Percentiles rank a stretch among this genome's conserved stretches.
phyloP scores from a whole-genome alignment of 23 tunicate genomes.

The Botrylloides violaceus region DNA sequence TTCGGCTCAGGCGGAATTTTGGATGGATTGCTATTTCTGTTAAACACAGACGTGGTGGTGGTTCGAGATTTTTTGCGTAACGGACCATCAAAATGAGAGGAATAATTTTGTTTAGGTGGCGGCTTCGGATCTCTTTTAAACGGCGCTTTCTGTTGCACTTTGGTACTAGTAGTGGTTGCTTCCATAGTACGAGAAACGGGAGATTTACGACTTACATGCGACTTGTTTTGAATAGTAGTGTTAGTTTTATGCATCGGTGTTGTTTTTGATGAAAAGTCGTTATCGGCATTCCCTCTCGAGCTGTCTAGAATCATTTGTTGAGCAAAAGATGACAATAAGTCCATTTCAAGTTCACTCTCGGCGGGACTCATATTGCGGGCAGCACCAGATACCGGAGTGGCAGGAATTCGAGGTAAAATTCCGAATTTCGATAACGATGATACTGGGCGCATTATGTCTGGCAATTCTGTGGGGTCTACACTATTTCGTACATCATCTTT shows the following conservation, averaged over 20 bases:
- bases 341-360: conserved; percentile 27
- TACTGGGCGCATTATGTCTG: conserved; percentile 54
- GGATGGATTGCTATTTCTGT: background rate
- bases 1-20: conserved; percentile 43
- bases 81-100: conserved; percentile 1
- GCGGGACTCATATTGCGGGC: background rate
- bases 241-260: background rate
- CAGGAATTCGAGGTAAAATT: conserved; percentile 47
- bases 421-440: conserved; percentile 67
- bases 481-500: background rate
- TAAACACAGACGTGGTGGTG: conserved; percentile 46
- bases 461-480: conserved; percentile 26
- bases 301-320: conserved; percentile 83
- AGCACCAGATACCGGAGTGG: conserved; percentile 2
- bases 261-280: background rate
- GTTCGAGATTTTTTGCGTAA: conserved; percentile 10
- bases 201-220: too few relatives aligned
- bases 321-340: conserved; percentile 51
- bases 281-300: background rate
- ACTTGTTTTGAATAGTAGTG: background rate
- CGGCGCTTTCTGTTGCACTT: background rate
- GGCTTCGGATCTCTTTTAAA: background rate
- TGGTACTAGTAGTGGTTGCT: background rate
- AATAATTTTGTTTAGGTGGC: background rate
- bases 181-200: background rate